Conservation (phyloP, 2,797 vertebrate genomes). For the Oreochromis mossambicus region DNA sequence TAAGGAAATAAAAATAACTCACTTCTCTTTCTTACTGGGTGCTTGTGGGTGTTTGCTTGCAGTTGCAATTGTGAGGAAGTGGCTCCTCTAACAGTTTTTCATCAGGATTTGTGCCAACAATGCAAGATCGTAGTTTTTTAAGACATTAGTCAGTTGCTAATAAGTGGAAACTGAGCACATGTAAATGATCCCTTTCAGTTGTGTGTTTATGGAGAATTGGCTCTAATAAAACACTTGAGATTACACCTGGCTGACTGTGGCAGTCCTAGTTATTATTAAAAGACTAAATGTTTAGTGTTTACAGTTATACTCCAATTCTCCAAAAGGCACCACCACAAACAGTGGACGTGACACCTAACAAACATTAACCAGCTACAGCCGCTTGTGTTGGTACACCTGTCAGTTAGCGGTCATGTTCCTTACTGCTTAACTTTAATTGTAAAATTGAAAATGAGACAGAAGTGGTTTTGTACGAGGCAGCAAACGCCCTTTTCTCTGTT, state of each 20-base stretch:
- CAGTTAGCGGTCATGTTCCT: background rate
- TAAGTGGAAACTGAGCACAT: background rate
- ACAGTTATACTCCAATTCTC: background rate
- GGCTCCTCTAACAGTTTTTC: background rate
- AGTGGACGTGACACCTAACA: background rate
- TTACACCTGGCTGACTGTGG: background rate
- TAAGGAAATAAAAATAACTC: slow-evolving; percentile 68
- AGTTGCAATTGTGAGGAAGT: background rate
- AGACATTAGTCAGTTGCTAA: background rate
- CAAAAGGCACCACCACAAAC: background rate
- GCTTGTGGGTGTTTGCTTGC: background rate
- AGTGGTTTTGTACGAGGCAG: background rate
- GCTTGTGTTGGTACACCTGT: background rate
- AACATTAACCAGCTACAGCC: background rate
- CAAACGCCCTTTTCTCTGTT: background rate
- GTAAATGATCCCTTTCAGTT: background rate
- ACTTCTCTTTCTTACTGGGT: slow-evolving; percentile 22
- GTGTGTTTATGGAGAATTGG: background rate
- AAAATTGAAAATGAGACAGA: background rate
- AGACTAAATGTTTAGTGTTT: background rate
- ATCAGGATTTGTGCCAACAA: background rate
- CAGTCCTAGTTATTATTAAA: background rate
- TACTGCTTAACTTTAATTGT: background rate
- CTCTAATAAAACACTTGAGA: background rate
- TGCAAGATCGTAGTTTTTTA: background rate